phyloP scores from a whole-genome alignment of 2,797 vertebrate genomes.

The Catharus ustulatus region DNA sequence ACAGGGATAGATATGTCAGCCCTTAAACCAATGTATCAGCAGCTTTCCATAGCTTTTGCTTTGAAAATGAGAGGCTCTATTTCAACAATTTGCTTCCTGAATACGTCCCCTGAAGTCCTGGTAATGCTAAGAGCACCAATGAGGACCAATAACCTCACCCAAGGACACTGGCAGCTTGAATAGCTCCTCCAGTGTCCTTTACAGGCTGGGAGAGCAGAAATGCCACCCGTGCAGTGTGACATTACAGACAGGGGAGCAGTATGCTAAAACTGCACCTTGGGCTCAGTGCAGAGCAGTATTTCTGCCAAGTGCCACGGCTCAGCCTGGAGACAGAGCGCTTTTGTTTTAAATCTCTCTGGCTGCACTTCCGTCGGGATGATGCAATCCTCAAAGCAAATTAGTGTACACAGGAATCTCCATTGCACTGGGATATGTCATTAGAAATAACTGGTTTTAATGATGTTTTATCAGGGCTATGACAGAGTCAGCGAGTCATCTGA shows the following conservation, averaged over 20 bases:
- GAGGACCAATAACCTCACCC: background rate
- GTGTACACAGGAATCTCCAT: constrained; percentile 43
- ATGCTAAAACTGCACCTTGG: constrained; percentile 36
- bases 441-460: constrained; percentile 52
- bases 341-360: constrained; percentile 67
- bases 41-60: background rate
- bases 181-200: constrained; percentile 18
- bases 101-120: background rate
- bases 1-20: background rate
- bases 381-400: constrained; percentile 65
- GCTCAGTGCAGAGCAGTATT: background rate
- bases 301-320: constrained; percentile 53
- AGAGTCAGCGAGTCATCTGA: constrained; percentile 11
- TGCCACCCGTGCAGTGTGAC: constrained; percentile 37
- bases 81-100: background rate
- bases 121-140: background rate
- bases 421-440: constrained; percentile 18
- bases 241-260: constrained; percentile 15
- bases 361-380: constrained; percentile 34
- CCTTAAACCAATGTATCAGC: background rate
- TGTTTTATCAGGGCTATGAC: constrained; percentile 35
- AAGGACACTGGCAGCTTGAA: constrained; percentile 29
- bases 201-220: background rate
- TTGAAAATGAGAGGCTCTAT: background rate
- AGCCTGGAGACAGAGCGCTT: constrained; percentile 61